Evolutionary conservation across 1,140 invertebrate genomes (phyloP).

Genomic region (Brachionus paranguensis): DNA sequence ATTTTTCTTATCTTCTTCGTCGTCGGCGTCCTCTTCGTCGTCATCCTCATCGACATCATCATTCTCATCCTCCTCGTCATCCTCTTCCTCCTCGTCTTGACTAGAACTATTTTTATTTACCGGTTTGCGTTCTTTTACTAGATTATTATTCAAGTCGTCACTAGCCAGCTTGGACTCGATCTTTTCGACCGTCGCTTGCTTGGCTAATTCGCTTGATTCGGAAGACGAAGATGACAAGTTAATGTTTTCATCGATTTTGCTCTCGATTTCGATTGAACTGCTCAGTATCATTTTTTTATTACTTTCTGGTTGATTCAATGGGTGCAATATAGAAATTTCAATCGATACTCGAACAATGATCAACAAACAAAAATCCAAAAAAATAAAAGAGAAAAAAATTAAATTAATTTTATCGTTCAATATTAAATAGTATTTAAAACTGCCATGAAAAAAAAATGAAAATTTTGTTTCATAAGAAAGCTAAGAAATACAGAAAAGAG

Average conservation of each 20-base stretch:
- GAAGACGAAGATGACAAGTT: constrained; percentile 13
- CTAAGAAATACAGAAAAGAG: not conserved
- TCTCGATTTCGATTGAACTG: constrained; percentile 30
- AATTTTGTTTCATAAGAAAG: not conserved
- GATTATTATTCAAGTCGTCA: not conserved
- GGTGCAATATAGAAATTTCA: not conserved
- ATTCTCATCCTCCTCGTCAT: not conserved
- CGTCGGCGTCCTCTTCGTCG: not conserved
- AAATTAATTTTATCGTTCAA: not conserved
- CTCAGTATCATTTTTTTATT: not conserved
- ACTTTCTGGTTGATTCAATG: not conserved
- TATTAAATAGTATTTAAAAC: not conserved
- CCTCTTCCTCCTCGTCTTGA: not conserved
- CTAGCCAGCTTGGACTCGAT: not conserved
- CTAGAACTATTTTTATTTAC: constrained; percentile 13
- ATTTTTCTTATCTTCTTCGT: not conserved
- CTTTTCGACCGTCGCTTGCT: not conserved
- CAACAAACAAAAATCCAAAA: constrained; percentile 17
- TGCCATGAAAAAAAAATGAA: not conserved
- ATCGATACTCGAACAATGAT: constrained; percentile 35
- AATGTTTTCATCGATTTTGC: constrained; percentile 6
- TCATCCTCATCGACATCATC: not conserved
- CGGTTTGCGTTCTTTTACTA: not conserved
- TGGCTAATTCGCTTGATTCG: not conserved
- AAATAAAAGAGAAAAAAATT: not conserved